Conservation (phyloP, 2,797 vertebrate species). For the Borostomias antarcticus region DNA sequence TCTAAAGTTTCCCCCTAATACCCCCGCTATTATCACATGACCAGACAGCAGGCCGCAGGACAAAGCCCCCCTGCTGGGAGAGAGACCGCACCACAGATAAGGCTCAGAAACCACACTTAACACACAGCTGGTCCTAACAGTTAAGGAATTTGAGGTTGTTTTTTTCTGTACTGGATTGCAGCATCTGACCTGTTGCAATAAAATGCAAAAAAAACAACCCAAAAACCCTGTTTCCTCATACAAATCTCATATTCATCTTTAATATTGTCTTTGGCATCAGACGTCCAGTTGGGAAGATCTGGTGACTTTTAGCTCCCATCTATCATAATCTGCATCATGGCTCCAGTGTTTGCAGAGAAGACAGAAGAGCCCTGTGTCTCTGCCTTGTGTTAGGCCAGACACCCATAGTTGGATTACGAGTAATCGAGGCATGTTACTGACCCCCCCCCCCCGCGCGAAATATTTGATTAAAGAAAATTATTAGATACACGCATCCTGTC, state of each 20-base stretch:
- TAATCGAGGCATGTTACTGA: conserved; percentile 56
- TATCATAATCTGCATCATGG: conserved; percentile 10
- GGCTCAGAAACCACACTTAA: no score
- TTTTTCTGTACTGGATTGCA: no score
- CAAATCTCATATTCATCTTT: background rate
- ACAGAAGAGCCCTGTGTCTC: conserved; percentile 23
- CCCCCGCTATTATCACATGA: conserved; percentile 62
- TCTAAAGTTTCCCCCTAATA: conserved; percentile 66
- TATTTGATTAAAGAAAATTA: conserved; percentile 60
- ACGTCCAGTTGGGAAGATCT: background rate
- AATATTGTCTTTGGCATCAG: background rate
- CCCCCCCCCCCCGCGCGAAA: conserved; percentile 54
- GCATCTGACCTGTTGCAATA: no score
- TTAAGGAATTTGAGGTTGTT: no score
- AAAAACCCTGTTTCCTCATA: background rate
- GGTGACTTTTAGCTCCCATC: no score
- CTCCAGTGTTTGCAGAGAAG: conserved; percentile 20
- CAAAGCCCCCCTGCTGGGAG: conserved; percentile 15
- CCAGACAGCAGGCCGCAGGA: conserved; percentile 22
- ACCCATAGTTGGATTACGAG: conserved; percentile 30
- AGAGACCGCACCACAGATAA: background rate
- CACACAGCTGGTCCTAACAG: no score
- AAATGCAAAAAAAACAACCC: no score
- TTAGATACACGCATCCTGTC: conserved; percentile 40
- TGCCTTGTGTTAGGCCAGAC: conserved; percentile 3